Evolutionary conservation across 1,140 invertebrate genomes (phyloP), one percentile per base, ranked within the genome.

Genomic region (Danaus plexippus): DNA sequence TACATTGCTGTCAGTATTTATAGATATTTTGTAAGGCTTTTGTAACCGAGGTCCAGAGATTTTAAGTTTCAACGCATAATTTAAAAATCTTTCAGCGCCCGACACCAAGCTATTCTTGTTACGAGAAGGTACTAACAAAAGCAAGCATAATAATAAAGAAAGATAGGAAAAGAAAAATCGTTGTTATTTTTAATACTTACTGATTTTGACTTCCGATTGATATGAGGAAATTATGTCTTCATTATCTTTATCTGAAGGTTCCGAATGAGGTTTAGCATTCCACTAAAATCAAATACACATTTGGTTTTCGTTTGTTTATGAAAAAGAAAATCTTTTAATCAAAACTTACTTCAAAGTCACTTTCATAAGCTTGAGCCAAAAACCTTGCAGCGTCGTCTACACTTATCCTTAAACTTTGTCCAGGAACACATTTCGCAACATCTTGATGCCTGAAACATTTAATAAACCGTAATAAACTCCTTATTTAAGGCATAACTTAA

Each of bases 381-480:
- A 75, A 80, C 11, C 80, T 61, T 32, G 78, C 69, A 49, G 84
- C 84, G 41, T 87, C 84, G 47, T 81, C 75, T 5, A 85, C 74
- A 40, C 71, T 84, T 54, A 87, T 87, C 61, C 81, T 73, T 10
- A 87, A 67, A 54, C 72, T 84, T 66, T 85, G 81, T 15, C 84
- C 84, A 6, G 84, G 84, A 52, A 87, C 65, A 72, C 84, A 87
- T 69, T 84, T 87, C 11, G 71, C 55, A 1, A 82, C 80, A 54
- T 87, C 84, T 69, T 77, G 77, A 57, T 87, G 84, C 12, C 84
- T 87, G 55, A 6, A 57, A 68, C 55, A 45, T 11, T 58, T 51
- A 53, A 57, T 49, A 18, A 4, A 8, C 22, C 22, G 2, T 2
- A 32, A 32, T 32, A 32, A 32, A 32, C 22, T 32, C 22, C 7